Evolutionary conservation across 2,113 vertebrate species (phyloP).

Genomic region (Struthio camelus): DNA sequence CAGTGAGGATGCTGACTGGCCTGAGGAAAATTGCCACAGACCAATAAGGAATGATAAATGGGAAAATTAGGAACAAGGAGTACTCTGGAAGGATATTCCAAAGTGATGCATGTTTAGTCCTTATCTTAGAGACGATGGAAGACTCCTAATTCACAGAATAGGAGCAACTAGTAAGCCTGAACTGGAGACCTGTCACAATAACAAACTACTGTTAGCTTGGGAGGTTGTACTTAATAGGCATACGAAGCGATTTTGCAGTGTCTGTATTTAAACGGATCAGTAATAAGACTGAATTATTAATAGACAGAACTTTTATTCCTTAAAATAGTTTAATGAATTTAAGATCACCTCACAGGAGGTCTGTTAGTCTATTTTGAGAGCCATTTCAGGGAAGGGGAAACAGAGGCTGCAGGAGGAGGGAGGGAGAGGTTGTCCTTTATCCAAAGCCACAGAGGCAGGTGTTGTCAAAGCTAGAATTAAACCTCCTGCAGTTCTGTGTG

Average conservation of each 20-base stretch:
- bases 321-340: conserved; percentile 14
- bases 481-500: background rate
- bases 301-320: background rate
- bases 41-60: background rate
- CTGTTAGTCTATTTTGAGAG: background rate
- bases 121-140: background rate
- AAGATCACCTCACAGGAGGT: background rate
- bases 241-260: background rate
- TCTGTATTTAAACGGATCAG: conserved; percentile 6
- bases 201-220: background rate
- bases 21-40: background rate
- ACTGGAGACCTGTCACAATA: background rate
- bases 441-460: background rate
- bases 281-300: background rate
- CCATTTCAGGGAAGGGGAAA: background rate
- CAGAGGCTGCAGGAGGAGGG: background rate
- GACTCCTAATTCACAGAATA: background rate
- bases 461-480: background rate
- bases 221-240: background rate
- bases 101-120: background rate
- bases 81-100: background rate
- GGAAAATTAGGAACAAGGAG: background rate
- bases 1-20: background rate
- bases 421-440: background rate
- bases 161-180: background rate